Conservation (phyloP, 2,113 vertebrate genomes). For the crab-eating macaque (Macaca fascicularis) region T2T-MFA8v1.1 NC_088386.1:18922501-18923000, state of each 20-base stretch:
- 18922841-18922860: too few relatives aligned
- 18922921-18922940: too few relatives aligned
- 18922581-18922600: not conserved
- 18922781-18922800: too few relatives aligned
- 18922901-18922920: too few relatives aligned
- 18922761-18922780: not conserved
- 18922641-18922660: not conserved
- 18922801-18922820: too few relatives aligned
- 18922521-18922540: not conserved
- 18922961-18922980: too few relatives aligned
- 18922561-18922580: not conserved
- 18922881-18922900: too few relatives aligned
- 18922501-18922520: slow-evolving; percentile 19
- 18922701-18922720: not conserved
- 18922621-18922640: not conserved
- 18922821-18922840: too few relatives aligned
- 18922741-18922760: not conserved
- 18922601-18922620: not conserved
- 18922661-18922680: not conserved
- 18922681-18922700: not conserved
- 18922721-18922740: not conserved
- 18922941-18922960: too few relatives aligned
- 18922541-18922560: not conserved
- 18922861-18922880: too few relatives aligned
- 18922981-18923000: too few relatives aligned